These are phyloP conservation scores for Drosophila quinaria DNA, from an alignment of 2,888 invertebrate species.

Conservation along the genomic window DNA sequence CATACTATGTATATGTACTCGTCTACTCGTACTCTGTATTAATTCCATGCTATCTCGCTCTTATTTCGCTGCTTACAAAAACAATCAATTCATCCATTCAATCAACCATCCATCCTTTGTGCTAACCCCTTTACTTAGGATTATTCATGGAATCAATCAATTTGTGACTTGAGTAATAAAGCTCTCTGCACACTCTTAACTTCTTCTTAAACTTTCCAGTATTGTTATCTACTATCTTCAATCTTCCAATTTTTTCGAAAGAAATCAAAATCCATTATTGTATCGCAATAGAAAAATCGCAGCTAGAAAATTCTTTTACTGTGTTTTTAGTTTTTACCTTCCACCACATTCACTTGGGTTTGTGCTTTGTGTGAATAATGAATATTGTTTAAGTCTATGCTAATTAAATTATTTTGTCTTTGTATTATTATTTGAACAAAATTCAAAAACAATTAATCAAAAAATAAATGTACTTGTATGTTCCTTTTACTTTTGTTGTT, in stretches of 20 bases:
- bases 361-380: constrained; percentile 32
- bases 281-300: constrained; percentile 20
- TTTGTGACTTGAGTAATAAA: constrained; percentile 19
- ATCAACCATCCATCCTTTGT: constrained; percentile 8
- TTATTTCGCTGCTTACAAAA: constrained; percentile 33
- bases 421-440: constrained; percentile 50
- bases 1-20: not conserved
- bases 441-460: constrained; percentile 50
- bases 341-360: constrained; percentile 29
- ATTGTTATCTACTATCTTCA: constrained; percentile 7
- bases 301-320: constrained; percentile 25
- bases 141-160: constrained; percentile 4
- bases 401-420: constrained; percentile 20
- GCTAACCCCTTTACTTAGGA: not conserved
- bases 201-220: constrained; percentile 11
- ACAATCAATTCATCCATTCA: constrained; percentile 6
- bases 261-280: constrained; percentile 2
- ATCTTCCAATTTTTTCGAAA: not conserved
- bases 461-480: constrained; percentile 44
- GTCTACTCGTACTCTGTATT: constrained; percentile 6
- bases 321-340: constrained; percentile 1
- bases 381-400: constrained; percentile 28
- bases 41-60: not conserved
- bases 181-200: constrained; percentile 29
- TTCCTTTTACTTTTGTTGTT: constrained; percentile 44